A percentile compares a stretch with the other conserved stretches of the same genome.
These are phyloP conservation scores for Eonycteris spelaea DNA, from an alignment of 2,113 vertebrate genomes.

Conservation along the genomic window DNA sequence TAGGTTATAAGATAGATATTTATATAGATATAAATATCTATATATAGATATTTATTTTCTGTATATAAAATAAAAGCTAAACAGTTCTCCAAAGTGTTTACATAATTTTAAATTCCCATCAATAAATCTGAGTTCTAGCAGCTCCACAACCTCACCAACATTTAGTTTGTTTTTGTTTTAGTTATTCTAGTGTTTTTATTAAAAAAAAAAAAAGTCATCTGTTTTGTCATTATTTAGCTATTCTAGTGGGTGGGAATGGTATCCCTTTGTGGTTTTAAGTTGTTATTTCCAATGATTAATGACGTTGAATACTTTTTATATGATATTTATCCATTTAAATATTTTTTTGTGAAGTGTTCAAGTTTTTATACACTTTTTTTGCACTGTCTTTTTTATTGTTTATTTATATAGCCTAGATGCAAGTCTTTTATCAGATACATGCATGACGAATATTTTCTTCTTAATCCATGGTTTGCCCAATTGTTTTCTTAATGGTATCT, in stretches of 20 bases:
- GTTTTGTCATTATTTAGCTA: not conserved
- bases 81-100: not conserved
- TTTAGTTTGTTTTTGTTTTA: not conserved
- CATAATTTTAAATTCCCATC: not conserved
- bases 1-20: not conserved
- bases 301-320: not conserved
- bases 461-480: not conserved
- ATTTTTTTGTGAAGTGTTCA: not conserved
- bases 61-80: not conserved
- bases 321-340: not conserved
- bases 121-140: not conserved
- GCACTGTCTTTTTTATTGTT: not conserved
- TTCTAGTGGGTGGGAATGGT: not conserved
- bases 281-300: not conserved
- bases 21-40: no score
- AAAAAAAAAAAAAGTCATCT: not conserved
- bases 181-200: not conserved
- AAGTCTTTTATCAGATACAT: not conserved
- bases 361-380: not conserved
- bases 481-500: slow-evolving; percentile 12
- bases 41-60: not conserved
- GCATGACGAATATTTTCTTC: not conserved
- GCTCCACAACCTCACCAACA: not conserved
- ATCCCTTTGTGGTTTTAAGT: not conserved
- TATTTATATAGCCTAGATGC: not conserved